Percentiles rank a stretch among this genome's conserved stretches.
These are phyloP conservation scores for Campoplex nolae DNA, from an alignment of 2,888 invertebrate species.

Conservation along the genomic window DNA sequence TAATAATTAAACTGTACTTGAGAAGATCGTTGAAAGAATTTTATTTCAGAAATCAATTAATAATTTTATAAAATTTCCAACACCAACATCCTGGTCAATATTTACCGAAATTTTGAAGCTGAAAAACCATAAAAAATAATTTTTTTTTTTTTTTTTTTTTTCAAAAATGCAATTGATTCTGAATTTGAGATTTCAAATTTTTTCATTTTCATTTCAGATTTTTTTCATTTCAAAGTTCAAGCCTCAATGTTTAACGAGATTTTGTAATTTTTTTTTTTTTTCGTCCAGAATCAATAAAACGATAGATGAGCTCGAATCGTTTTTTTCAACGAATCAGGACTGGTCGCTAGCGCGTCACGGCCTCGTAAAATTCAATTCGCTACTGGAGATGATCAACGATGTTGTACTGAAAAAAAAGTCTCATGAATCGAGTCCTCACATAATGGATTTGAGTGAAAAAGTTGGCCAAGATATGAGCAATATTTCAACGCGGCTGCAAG, in stretches of 20 bases:
- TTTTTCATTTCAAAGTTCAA: neutral
- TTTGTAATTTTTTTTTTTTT: neutral
- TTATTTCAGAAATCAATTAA: neutral
- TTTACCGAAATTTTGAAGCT: too few relatives aligned
- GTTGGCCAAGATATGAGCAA: constrained; percentile 49
- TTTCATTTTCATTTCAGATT: too few relatives aligned
- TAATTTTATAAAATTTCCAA: neutral
- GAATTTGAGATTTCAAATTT: too few relatives aligned
- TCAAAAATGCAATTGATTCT: too few relatives aligned
- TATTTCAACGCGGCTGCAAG: constrained; percentile 41
- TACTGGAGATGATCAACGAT: constrained; percentile 75
- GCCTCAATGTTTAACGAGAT: neutral
- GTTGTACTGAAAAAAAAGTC: constrained; percentile 57
- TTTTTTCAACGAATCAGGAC: constrained; percentile 74
- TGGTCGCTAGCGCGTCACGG: constrained; percentile 75
- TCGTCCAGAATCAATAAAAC: constrained; percentile 76
- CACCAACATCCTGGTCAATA: too few relatives aligned
- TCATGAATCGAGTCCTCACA: constrained; percentile 42
- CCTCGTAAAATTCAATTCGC: constrained; percentile 74
- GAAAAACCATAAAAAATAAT: too few relatives aligned
- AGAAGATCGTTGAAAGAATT: neutral
- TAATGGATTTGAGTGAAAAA: constrained; percentile 67
- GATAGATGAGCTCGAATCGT: constrained; percentile 74
- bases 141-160: too few relatives aligned
- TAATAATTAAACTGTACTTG: neutral